A percentile compares a stretch with the other conserved stretches of the same genome.
These are phyloP conservation scores for Drosophila macrospina DNA, from an alignment of 2,888 invertebrate species.

Conservation along the genomic window DNA sequence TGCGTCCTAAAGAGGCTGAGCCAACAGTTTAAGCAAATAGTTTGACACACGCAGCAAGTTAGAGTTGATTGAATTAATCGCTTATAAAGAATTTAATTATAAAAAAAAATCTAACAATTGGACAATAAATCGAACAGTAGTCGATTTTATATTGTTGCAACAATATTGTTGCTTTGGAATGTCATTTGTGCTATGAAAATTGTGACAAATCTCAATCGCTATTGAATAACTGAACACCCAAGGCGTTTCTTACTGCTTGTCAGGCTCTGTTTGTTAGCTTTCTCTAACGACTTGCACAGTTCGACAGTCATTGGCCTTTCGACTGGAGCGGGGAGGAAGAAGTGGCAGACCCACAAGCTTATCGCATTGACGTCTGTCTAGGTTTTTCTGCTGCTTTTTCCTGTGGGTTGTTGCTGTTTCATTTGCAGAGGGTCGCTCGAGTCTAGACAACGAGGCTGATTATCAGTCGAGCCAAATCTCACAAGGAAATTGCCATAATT, in stretches of 20 bases:
- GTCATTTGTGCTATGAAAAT: slow-evolving; percentile 52
- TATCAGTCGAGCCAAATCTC: slow-evolving; percentile 65
- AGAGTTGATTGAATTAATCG: slow-evolving; percentile 41
- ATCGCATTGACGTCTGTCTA: slow-evolving; percentile 61
- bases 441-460: slow-evolving; percentile 66
- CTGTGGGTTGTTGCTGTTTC: slow-evolving; percentile 61
- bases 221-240: slow-evolving; percentile 21
- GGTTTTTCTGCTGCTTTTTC: slow-evolving; percentile 46
- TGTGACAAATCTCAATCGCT: slow-evolving; percentile 58
- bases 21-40: slow-evolving; percentile 8
- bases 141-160: slow-evolving; percentile 43
- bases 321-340: slow-evolving; percentile 9
- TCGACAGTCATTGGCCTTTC: slow-evolving; percentile 53
- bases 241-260: slow-evolving; percentile 29
- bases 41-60: slow-evolving; percentile 12
- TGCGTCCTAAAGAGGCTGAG: slow-evolving; percentile 14
- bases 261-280: slow-evolving; percentile 42
- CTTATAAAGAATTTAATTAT: slow-evolving; percentile 55
- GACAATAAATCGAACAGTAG: slow-evolving; percentile 42
- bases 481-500: slow-evolving; percentile 71
- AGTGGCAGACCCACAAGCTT: slow-evolving; percentile 29
- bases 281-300: slow-evolving; percentile 59
- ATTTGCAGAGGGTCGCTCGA: slow-evolving; percentile 31
- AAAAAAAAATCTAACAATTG: slow-evolving; percentile 48
- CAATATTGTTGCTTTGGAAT: slow-evolving; percentile 45